A percentile compares a stretch with the other conserved stretches of the same genome.
phyloP scores from a whole-genome alignment of 2,113 vertebrate species.

The Scatophagus argus region DNA sequence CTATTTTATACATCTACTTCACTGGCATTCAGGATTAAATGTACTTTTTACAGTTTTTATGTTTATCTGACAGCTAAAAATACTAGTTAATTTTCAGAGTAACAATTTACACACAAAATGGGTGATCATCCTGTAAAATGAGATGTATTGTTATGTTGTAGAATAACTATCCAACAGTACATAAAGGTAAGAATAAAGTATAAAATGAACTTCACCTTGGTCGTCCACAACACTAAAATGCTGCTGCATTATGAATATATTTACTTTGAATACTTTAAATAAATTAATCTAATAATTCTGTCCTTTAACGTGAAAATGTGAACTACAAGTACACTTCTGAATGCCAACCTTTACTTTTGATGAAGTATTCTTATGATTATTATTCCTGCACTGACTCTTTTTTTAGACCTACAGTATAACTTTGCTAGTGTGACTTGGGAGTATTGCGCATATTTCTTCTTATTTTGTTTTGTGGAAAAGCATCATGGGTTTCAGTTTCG shows the following conservation, averaged over 20 bases:
- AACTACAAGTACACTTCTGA: neutral
- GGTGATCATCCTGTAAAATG: neutral
- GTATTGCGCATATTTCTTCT: no score
- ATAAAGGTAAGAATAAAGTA: neutral
- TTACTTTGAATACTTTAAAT: neutral
- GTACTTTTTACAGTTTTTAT: neutral
- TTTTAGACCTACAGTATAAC: neutral
- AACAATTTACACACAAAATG: neutral
- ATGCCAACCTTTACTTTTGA: neutral
- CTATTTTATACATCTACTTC: neutral
- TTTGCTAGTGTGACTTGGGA: neutral
- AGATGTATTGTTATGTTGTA: neutral
- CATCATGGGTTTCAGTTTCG: conserved; percentile 14
- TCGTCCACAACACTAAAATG: neutral
- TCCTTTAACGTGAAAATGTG: no score
- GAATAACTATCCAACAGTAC: neutral
- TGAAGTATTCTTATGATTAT: neutral
- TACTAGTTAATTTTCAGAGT: neutral
- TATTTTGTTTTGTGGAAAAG: no score
- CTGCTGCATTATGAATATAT: neutral
- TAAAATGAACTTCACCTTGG: neutral
- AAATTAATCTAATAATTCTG: neutral
- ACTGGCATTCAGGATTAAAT: neutral
- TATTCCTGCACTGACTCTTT: neutral
- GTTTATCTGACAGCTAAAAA: neutral